These are phyloP conservation scores for Mizuhopecten yessoensis DNA, from an alignment of 1,140 invertebrate species.

Conservation along the genomic window DNA sequence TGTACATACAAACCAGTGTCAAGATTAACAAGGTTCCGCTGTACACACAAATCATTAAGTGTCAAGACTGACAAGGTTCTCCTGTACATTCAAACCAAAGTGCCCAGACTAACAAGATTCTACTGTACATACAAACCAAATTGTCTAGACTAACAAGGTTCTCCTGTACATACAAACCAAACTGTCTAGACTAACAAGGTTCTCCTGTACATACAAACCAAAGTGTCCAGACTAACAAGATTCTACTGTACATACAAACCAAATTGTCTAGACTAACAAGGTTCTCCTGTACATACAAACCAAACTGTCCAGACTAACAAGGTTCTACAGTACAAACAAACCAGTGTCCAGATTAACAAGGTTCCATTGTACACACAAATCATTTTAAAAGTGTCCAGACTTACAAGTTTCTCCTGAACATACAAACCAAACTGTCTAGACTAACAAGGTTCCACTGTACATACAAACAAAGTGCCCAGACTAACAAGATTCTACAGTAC, in stretches of 20 bases:
- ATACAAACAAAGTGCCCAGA: background rate
- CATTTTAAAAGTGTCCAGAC: background rate
- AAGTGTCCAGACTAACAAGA: background rate
- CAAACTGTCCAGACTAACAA: too few species aligned
- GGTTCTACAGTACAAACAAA: background rate
- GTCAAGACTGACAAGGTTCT: background rate
- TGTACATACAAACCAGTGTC: background rate
- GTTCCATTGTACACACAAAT: background rate
- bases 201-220: too few species aligned
- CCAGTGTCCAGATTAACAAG: constrained; percentile 29
- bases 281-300: background rate
- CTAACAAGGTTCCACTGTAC: background rate
- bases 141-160: too few species aligned
- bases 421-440: background rate
- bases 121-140: too few species aligned
- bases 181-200: too few species aligned
- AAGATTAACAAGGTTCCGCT: background rate
- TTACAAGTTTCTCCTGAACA: background rate
- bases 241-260: background rate
- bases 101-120: background rate
- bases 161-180: too few species aligned
- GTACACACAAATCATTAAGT: background rate
- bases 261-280: background rate
- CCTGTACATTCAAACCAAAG: background rate
- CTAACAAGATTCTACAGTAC: background rate